These are phyloP conservation scores for Chlorodrepanis virens DNA, from an alignment of 2,113 vertebrate species.

Conservation along the genomic window DNA sequence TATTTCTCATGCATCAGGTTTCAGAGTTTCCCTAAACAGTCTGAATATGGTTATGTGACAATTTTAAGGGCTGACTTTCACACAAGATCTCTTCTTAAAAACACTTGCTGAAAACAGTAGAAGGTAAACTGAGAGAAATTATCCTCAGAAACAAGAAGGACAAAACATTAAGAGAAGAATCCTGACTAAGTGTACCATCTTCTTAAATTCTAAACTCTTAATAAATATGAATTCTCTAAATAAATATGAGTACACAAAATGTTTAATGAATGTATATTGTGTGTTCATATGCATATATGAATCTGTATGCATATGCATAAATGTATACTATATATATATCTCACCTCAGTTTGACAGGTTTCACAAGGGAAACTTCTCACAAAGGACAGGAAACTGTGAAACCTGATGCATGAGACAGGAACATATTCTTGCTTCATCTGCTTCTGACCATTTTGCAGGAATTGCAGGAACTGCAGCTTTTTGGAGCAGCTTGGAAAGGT, in stretches of 20 bases:
- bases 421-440: neutral
- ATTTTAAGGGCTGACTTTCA: neutral
- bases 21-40: neutral
- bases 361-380: neutral
- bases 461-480: neutral
- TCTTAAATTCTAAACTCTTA: neutral
- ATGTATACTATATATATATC: too few species aligned
- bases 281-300: neutral
- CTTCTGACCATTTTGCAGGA: neutral
- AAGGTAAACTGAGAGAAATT: neutral
- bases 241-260: neutral
- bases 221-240: neutral
- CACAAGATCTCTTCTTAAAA: neutral
- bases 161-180: neutral
- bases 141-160: neutral
- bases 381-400: neutral
- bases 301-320: neutral
- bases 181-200: neutral
- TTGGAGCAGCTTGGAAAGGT: neutral
- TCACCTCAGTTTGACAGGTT: neutral
- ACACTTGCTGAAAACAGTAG: neutral
- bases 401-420: neutral
- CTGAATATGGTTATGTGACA: neutral
- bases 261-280: neutral
- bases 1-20: constrained; percentile 12